Percentiles rank a stretch among this genome's conserved stretches.
Evolutionary conservation across 2,113 vertebrate species (phyloP).

Genomic region (Trinectes maculatus): DNA sequence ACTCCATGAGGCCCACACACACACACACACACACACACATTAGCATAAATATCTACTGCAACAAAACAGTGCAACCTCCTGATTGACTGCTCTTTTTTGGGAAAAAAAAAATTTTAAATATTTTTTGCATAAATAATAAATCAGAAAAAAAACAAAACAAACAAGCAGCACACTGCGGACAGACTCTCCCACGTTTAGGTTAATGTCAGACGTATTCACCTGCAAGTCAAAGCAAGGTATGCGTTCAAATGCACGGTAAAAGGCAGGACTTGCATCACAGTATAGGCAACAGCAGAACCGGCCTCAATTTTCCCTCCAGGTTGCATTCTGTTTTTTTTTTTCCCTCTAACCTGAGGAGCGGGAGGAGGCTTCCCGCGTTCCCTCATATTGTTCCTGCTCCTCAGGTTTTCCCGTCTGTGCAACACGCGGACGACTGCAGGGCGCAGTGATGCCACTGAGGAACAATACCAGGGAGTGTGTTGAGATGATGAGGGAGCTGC

Average conservation of each 20-base stretch:
- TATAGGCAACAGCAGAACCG: no score
- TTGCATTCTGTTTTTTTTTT: background rate
- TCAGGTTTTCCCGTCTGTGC: slow-evolving; percentile 18
- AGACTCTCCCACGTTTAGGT: slow-evolving; percentile 10
- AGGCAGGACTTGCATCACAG: background rate
- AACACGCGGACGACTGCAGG: slow-evolving; percentile 32
- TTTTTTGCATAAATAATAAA: background rate
- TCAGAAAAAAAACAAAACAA: no score
- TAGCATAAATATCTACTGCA: slow-evolving; percentile 54
- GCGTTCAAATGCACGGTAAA: background rate
- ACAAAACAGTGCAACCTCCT: slow-evolving; percentile 17
- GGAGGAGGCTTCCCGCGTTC: slow-evolving; percentile 17
- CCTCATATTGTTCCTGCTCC: slow-evolving; percentile 16
- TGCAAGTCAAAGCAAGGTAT: slow-evolving; percentile 19
- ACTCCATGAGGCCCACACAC: slow-evolving; percentile 64
- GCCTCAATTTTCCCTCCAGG: slow-evolving; percentile 23
- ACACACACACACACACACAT: slow-evolving; percentile 48
- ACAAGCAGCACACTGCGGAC: no score
- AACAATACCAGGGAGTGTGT: slow-evolving; percentile 56
- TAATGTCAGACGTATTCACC: slow-evolving; percentile 40
- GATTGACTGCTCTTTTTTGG: background rate
- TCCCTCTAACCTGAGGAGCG: background rate
- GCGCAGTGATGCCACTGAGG: slow-evolving; percentile 44
- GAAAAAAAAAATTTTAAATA: background rate
- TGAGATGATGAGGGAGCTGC: slow-evolving; percentile 49